A percentile compares a stretch with the other conserved stretches of the same genome.
Evolutionary conservation across 1,140 invertebrate species (phyloP).

Genomic region (Wasmannia auropunctata): DNA sequence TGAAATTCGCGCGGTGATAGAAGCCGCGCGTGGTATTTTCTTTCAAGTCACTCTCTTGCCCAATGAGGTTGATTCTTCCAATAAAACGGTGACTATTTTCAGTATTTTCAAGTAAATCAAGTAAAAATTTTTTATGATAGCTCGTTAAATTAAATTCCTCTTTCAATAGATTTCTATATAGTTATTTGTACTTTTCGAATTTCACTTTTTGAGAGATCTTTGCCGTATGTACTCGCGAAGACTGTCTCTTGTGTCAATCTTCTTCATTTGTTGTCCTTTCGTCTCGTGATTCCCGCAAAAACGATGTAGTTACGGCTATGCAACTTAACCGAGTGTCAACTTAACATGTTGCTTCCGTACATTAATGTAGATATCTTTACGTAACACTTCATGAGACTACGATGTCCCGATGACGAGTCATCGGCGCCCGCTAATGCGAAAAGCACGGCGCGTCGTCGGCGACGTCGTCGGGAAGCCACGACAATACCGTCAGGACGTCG

Average conservation of each 20-base stretch:
- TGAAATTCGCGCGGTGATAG: conserved; percentile 4
- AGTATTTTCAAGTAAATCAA: not conserved
- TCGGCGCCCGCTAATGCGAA: conserved; percentile 39
- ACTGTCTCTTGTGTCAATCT: not conserved
- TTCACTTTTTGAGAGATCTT: not conserved
- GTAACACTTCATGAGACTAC: conserved; percentile 25
- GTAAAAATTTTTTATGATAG: not conserved
- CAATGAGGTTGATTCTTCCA: not conserved
- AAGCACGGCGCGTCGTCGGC: conserved; percentile 24
- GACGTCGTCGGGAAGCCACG: conserved; percentile 41
- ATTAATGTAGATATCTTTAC: conserved; percentile 32
- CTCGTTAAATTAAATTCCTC: not conserved
- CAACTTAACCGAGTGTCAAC: not conserved
- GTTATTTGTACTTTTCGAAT: not conserved
- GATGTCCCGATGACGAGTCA: conserved; percentile 16
- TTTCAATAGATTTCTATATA: not conserved
- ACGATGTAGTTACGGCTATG: not conserved
- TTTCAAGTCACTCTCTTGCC: not conserved
- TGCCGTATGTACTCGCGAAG: not conserved
- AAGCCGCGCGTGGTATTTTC: not conserved
- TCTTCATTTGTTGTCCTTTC: not conserved
- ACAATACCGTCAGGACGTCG: conserved; percentile 47
- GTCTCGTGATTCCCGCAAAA: not conserved
- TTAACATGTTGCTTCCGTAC: conserved; percentile 13
- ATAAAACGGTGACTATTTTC: not conserved